Evolutionary conservation across 2,797 vertebrate species (phyloP).

Genomic region (Poecile montanus): DNA sequence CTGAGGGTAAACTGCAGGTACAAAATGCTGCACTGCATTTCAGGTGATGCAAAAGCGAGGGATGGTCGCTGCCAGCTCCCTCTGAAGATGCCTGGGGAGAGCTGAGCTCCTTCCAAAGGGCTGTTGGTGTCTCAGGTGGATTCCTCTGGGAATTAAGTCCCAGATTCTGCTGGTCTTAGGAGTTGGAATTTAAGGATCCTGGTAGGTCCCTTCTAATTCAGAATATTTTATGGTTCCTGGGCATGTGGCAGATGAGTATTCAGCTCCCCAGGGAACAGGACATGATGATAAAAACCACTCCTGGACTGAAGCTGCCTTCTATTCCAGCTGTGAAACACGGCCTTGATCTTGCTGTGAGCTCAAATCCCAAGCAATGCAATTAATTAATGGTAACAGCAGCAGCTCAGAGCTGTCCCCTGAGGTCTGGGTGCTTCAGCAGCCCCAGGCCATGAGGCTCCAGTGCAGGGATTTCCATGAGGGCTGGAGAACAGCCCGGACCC

Average conservation of each 20-base stretch:
- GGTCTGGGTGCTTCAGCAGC: neutral
- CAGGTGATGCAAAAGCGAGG: accelerated
- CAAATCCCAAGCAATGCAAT: neutral
- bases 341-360: neutral
- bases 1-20: neutral
- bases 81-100: neutral
- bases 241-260: neutral
- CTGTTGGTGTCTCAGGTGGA: neutral
- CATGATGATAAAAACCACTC: neutral
- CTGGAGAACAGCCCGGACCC: neutral
- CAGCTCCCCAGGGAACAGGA: neutral
- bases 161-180: neutral
- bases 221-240: neutral
- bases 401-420: neutral
- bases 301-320: neutral
- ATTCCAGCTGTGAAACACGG: accelerated
- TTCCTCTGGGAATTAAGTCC: neutral
- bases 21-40: accelerated
- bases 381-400: neutral
- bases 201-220: too few relatives aligned
- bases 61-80: neutral
- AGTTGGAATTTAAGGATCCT: neutral
- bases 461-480: accelerated
- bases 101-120: neutral
- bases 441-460: accelerated